Evolutionary conservation across 2,888 invertebrate genomes (phyloP).

Genomic region (Elysia crispata): DNA sequence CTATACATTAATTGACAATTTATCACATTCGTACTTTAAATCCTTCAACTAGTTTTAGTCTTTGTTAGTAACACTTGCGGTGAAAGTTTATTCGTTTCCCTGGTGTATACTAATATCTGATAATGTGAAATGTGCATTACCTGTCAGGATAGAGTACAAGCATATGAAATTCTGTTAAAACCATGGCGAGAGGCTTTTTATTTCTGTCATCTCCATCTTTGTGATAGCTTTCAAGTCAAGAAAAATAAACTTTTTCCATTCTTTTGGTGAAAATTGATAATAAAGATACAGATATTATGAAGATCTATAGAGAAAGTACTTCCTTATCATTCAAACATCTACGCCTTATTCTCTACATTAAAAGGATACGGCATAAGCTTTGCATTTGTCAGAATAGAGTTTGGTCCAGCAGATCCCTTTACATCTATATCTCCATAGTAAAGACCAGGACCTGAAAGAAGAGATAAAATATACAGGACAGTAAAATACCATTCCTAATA

Average conservation of each 20-base stretch:
- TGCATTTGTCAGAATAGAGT: constrained; percentile 69
- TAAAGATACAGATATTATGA: too few relatives aligned
- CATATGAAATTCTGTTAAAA: constrained; percentile 93
- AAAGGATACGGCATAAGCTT: constrained; percentile 63
- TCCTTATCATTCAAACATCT: too few relatives aligned
- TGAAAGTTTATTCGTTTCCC: too few relatives aligned
- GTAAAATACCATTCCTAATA: too few relatives aligned
- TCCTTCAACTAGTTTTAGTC: too few relatives aligned
- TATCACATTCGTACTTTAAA: too few relatives aligned
- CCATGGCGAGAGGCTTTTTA: constrained; percentile 83
- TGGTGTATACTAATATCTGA: too few relatives aligned
- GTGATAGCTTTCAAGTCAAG: constrained; percentile 60
- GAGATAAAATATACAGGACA: neutral
- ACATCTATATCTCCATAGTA: constrained; percentile 86
- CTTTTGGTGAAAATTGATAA: neutral
- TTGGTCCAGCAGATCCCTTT: constrained; percentile 68
- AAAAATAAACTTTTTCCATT: too few relatives aligned
- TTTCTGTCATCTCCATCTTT: constrained; percentile 65
- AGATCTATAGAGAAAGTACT: too few relatives aligned
- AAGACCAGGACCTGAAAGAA: constrained; percentile 83
- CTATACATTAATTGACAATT: too few relatives aligned
- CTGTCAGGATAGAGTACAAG: constrained; percentile 89
- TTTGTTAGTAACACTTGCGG: too few relatives aligned
- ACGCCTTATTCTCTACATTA: too few relatives aligned
- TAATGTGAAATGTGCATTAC: constrained; percentile 51